These are phyloP conservation scores for Sesia apiformis DNA, from an alignment of 2,888 invertebrate genomes.

Conservation along the genomic window DNA sequence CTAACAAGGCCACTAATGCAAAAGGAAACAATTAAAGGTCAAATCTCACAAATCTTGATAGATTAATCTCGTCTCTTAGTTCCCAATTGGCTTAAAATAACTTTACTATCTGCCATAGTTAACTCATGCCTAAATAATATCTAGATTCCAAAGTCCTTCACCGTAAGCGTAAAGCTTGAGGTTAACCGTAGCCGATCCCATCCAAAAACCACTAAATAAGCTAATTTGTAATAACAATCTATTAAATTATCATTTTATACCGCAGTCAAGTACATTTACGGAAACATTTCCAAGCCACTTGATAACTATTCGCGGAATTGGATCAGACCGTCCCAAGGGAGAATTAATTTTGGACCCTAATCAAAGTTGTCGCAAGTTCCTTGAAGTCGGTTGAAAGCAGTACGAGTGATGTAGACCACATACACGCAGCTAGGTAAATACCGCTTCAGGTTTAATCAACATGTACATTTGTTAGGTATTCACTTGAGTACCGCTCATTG, in stretches of 20 bases:
- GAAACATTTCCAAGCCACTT: constrained; percentile 28
- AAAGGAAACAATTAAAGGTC: no score
- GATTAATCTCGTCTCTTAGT: no score
- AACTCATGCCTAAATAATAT: background rate
- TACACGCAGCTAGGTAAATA: background rate
- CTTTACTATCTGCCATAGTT: background rate
- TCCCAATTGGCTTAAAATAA: no score
- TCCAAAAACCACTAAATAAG: background rate
- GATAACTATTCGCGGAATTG: constrained; percentile 43
- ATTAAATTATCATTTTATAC: constrained; percentile 1
- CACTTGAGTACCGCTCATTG: no score
- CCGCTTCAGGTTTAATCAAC: no score
- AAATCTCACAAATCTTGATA: no score
- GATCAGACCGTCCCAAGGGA: constrained; percentile 35
- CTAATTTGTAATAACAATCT: constrained; percentile 1
- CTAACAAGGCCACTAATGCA: no score
- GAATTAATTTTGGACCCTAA: constrained; percentile 54
- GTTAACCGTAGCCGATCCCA: background rate
- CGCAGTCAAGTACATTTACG: constrained; percentile 3
- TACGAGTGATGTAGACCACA: background rate
- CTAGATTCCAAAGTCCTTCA: background rate
- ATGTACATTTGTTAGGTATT: no score
- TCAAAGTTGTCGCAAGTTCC: constrained; percentile 44
- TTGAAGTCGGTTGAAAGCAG: constrained; percentile 21
- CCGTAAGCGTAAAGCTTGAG: background rate